Base-by-base conservation (phyloP, 2,888 invertebrate genomes). In the Metallyticus violacea region DNA sequence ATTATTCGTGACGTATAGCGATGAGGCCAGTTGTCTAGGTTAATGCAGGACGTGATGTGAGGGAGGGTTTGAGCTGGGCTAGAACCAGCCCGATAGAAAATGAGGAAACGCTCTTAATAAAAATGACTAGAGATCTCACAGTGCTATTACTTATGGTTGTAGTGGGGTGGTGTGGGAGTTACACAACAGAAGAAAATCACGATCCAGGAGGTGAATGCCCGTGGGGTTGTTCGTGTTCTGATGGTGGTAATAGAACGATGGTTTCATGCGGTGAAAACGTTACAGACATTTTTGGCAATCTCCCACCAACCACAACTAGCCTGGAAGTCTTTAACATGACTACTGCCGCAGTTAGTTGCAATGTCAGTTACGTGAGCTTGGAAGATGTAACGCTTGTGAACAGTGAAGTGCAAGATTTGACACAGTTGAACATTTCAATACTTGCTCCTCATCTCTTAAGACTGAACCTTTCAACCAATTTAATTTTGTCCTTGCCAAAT, bases 381-480 rank as follows among this genome's bases (percentile, higher is more conserved):
- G 25, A 29, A 30, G 81, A 30, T 7, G 25, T 81, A 3, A n/a
- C 81, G 9, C 26, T 81, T 1, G 9, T 9, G 9, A 81, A 81
- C 81, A 30, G 81, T 25, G 30, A 4, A 6, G 29, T 81, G 6
- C 81, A 26, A 6, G 81, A 30, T 9, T 7, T 81, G 15, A 22
- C 22, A 7, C 9, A 9, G 15, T 15, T 62, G 3, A 62, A 25
- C 40, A 26, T 2, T 82, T 82, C 26, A 7, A 62, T 15, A 2
- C 22, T 62, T 62, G 40, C 86, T 90, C 90, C 89, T 89, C 30
- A 81, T 80, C 83, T 91, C 6, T 88, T 89, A 87, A 89, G 89
- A 77, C 89, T 91, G 26, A 89, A 90, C 88, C 88, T 90, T 79
- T 90, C 90, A 6, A 85, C 88, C 28, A 90, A 90, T 86, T 77